Percentiles rank a stretch among this genome's conserved stretches.
Conservation (phyloP, 2,888 invertebrate genomes). For the Pseudococcus jackbeardsleyi region DNA sequence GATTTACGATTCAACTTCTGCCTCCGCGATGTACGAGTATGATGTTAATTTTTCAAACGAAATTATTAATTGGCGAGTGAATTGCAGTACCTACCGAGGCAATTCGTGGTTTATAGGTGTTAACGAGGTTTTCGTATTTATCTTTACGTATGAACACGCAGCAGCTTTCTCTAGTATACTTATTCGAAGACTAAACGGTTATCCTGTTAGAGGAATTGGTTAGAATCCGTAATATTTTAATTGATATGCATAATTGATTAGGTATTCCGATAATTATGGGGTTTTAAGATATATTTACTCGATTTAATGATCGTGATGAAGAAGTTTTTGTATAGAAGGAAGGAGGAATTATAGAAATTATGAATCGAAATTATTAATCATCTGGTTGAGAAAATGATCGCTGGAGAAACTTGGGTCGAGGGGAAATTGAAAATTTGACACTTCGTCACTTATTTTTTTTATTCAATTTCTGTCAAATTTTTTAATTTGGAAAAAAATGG, state of each 20-base stretch:
- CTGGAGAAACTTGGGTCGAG: no score
- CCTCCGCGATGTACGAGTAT: neutral
- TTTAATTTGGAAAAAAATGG: no score
- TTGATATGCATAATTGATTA: neutral
- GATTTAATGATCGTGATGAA: neutral
- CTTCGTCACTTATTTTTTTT: no score
- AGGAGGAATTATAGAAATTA: neutral
- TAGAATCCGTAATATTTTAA: slow-evolving; percentile 10
- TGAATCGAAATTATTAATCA: neutral
- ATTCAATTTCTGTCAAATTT: no score
- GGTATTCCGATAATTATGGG: neutral
- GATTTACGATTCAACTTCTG: neutral
- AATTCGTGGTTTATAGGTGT: neutral
- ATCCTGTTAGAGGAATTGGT: neutral
- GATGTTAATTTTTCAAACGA: slow-evolving; percentile 21
- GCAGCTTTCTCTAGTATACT: slow-evolving; percentile 18
- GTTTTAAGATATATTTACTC: neutral
- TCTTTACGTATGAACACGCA: neutral
- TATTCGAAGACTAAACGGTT: neutral
- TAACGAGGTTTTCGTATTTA: neutral
- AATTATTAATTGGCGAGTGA: slow-evolving; percentile 8
- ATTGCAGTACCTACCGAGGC: neutral
- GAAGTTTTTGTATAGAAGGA: neutral
- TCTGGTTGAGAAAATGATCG: neutral
- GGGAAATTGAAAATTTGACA: no score